A percentile compares a stretch with the other conserved stretches of the same genome.
Evolutionary conservation across 2,888 invertebrate species (phyloP).

Genomic region (Eilema sororculum): DNA sequence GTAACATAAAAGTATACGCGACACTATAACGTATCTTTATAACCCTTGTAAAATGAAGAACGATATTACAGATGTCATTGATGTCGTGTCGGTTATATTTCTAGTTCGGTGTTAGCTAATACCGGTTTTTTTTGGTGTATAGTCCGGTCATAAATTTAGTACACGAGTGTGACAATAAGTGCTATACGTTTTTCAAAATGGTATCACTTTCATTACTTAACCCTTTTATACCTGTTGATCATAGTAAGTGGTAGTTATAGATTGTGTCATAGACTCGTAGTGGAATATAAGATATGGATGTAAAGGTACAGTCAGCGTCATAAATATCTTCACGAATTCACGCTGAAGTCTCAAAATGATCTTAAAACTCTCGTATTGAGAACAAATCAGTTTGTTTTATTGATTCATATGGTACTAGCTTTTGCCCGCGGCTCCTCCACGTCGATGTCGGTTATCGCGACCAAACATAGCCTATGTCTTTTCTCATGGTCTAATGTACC

Average conservation of each 20-base stretch:
- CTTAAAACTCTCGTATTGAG: too few relatives aligned
- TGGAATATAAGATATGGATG: too few relatives aligned
- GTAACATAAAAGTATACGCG: constrained; percentile 21
- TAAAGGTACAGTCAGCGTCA: too few relatives aligned
- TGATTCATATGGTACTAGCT: too few relatives aligned
- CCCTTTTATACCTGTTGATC: background rate
- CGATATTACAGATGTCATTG: constrained; percentile 14
- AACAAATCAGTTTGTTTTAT: too few relatives aligned
- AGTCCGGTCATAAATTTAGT: constrained; percentile 3
- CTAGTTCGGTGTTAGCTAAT: constrained; percentile 5
- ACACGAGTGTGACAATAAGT: background rate
- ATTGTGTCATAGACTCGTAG: too few relatives aligned
- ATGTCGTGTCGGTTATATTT: constrained; percentile 5
- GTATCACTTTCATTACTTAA: constrained; percentile 5
- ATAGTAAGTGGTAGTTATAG: background rate
- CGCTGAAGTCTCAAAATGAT: too few relatives aligned
- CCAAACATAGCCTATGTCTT: too few relatives aligned
- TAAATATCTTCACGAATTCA: too few relatives aligned
- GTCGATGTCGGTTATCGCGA: too few relatives aligned
- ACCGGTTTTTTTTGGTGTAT: background rate
- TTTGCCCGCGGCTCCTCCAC: too few relatives aligned
- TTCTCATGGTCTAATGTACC: too few relatives aligned
- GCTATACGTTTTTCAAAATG: background rate
- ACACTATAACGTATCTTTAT: constrained; percentile 14
- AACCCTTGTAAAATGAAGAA: constrained; percentile 34